Evolutionary conservation across 2,888 invertebrate genomes (phyloP).

Genomic region (Eremobia ochroleuca): DNA sequence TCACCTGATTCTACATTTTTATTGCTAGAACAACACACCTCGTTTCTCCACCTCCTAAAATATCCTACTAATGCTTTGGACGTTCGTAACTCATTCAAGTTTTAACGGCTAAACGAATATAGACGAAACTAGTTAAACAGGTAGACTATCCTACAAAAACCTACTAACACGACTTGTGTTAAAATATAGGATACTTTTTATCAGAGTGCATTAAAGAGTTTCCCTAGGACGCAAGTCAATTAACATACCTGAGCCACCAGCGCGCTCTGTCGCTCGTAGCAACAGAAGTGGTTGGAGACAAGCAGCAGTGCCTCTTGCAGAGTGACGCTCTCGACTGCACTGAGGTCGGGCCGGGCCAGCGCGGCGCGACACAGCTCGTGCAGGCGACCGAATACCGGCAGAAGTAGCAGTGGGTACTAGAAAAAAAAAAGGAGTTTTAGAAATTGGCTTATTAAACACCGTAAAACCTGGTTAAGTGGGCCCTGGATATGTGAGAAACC

Average conservation of each 20-base stretch:
- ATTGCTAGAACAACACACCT: background rate
- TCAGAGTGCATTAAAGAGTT: background rate
- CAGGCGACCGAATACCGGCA: conserved; percentile 97
- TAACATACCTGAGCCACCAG: conserved; percentile 83
- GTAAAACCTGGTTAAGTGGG: too few relatives aligned
- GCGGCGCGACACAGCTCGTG: conserved; percentile 94
- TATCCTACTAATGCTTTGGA: background rate
- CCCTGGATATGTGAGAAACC: too few relatives aligned
- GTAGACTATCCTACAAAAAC: too few relatives aligned
- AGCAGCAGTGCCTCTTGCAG: conserved; percentile 95
- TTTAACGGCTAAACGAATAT: background rate
- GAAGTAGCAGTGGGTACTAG: conserved; percentile 94
- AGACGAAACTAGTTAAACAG: background rate
- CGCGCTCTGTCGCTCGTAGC: conserved; percentile 94
- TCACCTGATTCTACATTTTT: background rate
- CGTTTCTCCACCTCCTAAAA: background rate
- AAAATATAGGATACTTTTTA: background rate
- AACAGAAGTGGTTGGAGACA: conserved; percentile 97
- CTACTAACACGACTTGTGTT: background rate
- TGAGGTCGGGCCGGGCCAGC: conserved; percentile 93
- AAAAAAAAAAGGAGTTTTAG: background rate
- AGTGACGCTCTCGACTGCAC: conserved; percentile 96
- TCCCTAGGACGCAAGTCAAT: background rate
- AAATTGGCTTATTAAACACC: too few relatives aligned
- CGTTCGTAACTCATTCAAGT: background rate